Base-by-base conservation (phyloP, 1,140 invertebrate genomes). In the Drosophila bipectinata region DNA sequence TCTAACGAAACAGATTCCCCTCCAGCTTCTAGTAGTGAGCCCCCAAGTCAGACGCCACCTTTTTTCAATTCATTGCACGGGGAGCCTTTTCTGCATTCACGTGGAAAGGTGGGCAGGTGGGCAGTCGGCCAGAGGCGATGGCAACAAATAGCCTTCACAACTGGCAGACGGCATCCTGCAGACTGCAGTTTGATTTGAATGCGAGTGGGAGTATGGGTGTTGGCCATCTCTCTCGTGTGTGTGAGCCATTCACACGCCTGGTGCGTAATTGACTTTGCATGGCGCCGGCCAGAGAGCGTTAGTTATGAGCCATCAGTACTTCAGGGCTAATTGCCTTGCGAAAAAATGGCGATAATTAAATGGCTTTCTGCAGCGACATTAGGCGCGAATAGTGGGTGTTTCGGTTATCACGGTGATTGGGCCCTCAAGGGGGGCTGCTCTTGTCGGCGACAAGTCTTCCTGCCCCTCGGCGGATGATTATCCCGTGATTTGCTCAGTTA, bases 181-280 rank as follows among this genome's bases (percentile, higher is more conserved):
- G 44, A 18, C 15, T 47, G 44, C 15, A 47, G 15, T 24, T 24
- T 24, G 21, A 10, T 21, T 34, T 8, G 3, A 37, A 37, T 37
- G 34, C 12, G 34, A 41, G 41, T 15, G 12, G 37, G 41, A 15
- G 26, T 54, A 8, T 53, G 32, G 49, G 41, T 60, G 32, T 48
- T 52, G 24, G 48, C 48, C 60, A 37, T 10, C 18, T 56, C 14
- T 10, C 18, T 47, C 10, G 14, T 55, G 55, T 34, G 21, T 61
- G 34, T 37, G 21, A 48, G 48, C 79, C 77, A 71, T 85, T 85
- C 74, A 71, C 59, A 48, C 39, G 61, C 30, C 45, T 10, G 24
- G 39, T 53, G 51, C 64, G 62, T 85, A 85, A 80, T 80, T 85
- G 77, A 85, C 81, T 80, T 80, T 85, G 58, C 77, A 61, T 81